Evolutionary conservation across 2,113 vertebrate species (phyloP), one percentile per base, ranked within the genome.

Genomic region (Pithys albifrons): DNA sequence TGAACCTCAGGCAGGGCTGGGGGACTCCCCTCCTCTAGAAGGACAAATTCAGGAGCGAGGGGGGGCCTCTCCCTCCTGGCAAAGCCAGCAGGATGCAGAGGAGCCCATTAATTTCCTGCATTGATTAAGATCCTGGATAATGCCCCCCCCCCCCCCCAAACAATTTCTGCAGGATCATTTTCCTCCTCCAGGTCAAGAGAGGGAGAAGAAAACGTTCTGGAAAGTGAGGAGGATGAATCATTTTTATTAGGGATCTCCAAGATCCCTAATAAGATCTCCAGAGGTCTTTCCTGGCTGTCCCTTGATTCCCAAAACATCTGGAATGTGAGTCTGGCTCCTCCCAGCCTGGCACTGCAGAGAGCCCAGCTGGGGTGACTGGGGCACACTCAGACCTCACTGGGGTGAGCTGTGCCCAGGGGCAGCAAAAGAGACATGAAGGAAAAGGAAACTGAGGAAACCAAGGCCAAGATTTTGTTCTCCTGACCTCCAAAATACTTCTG

Each of bases 361-460:
- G 27, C 35, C 35, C 15, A 3, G 12, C 37, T 33, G 55, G 49
- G 49, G 49, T 7, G 49, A 27, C 49, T 27, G 49, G 49, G 49
- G 25, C 49, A 51, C 49, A 3, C 48, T 49, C n/a, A 27, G 35
- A 39, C 35, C 59, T 61, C 24, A 6, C 57, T 59, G 39, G 37
- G 51, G 7, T 16, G 12, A 45, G 17, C 69, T 71, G 31, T 28
- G 51, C 70, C 67, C 35, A 45, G 1, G 39, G 35, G 12, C 6
- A 10, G 29, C 8, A 1, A 3, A 1, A 5, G 25, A 4, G 14
- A 6, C 7, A 28, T 1, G 10, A 18, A 18, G 5, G 37, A n/a
- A 12, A 14, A 22, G 61, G 37, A n/a, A 12, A 10, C 5, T 0
- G 1, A 75, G 77, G 57, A 25, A 55, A 33, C 7, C 41, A 52